A percentile compares a stretch with the other conserved stretches of the same genome.
phyloP scores from a whole-genome alignment of 92 coral and sea anemone genomes.

The Hydrozoanthus gracilis region DNA sequence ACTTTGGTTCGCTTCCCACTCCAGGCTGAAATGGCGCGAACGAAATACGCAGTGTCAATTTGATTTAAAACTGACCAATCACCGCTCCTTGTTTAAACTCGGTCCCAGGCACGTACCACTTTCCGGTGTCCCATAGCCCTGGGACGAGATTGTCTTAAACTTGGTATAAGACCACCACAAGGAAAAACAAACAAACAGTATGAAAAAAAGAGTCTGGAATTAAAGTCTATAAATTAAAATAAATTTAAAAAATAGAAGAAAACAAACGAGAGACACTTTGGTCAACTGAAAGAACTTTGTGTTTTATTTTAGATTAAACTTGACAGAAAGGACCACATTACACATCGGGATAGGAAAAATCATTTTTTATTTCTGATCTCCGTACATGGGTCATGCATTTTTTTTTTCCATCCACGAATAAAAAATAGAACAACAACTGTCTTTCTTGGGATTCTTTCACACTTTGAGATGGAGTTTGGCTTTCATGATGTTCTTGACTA shows the following conservation, averaged over 20 bases:
- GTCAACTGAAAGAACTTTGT: slow-evolving; percentile 22
- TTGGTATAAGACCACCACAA: slow-evolving; percentile 8
- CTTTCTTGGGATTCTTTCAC: neutral
- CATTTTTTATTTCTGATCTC: slow-evolving; percentile 23
- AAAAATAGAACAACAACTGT: neutral
- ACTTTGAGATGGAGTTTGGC: neutral
- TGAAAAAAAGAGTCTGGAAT: slow-evolving; percentile 2
- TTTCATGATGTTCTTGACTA: neutral
- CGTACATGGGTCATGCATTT: slow-evolving; percentile 23
- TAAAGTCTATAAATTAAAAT: neutral
- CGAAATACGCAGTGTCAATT: slow-evolving; percentile 2
- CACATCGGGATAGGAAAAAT: slow-evolving; percentile 22
- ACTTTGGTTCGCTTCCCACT: slow-evolving; percentile 6
- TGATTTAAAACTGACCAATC: slow-evolving; percentile 6
- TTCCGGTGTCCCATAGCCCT: neutral
- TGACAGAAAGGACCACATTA: slow-evolving; percentile 23
- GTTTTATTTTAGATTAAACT: slow-evolving; percentile 14
- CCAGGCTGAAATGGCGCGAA: too few relatives aligned
- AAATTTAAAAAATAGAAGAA: slow-evolving; percentile 8
- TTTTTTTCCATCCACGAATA: neutral
- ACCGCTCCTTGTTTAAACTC: slow-evolving; percentile 9
- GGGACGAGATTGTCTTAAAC: slow-evolving; percentile 9
- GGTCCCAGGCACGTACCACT: slow-evolving; percentile 4
- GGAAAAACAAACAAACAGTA: neutral
- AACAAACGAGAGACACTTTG: slow-evolving; percentile 24